These are phyloP conservation scores for Acipenser transmontanus DNA, from an alignment of 2,797 vertebrate genomes.

Conservation along the genomic window DNA sequence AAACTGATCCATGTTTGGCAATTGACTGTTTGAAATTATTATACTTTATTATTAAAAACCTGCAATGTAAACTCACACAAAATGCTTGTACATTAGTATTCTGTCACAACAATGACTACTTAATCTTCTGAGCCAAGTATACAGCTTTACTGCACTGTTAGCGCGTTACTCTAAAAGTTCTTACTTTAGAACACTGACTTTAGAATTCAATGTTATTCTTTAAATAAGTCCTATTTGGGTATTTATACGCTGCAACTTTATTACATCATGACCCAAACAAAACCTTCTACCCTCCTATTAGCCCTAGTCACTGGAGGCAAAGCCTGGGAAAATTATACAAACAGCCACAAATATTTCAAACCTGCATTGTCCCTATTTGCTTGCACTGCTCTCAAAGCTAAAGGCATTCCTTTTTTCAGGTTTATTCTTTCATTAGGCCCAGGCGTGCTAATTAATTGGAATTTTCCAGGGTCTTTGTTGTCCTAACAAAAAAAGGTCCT, in stretches of 20 bases:
- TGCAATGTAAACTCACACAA: not conserved
- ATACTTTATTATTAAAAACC: not conserved
- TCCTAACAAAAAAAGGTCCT: slow-evolving; percentile 35
- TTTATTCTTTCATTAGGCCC: slow-evolving; percentile 49
- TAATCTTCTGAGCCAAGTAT: slow-evolving; percentile 1
- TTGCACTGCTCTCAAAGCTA: slow-evolving; percentile 37
- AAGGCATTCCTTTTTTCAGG: slow-evolving; percentile 43
- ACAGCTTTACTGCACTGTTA: not conserved
- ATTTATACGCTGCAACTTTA: slow-evolving; percentile 29
- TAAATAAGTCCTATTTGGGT: slow-evolving; percentile 19
- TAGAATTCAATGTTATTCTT: slow-evolving; percentile 26
- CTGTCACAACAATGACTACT: not conserved
- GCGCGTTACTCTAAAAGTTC: slow-evolving; percentile 18
- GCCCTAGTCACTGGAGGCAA: slow-evolving; percentile 34
- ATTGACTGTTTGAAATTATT: too few species aligned
- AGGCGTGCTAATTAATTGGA: slow-evolving; percentile 53
- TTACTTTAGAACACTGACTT: slow-evolving; percentile 28
- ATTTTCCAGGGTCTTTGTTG: slow-evolving; percentile 52
- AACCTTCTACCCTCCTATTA: slow-evolving; percentile 29
- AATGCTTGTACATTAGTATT: too few species aligned
- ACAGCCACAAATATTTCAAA: slow-evolving; percentile 51
- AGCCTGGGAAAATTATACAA: slow-evolving; percentile 57
- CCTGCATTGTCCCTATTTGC: slow-evolving; percentile 36
- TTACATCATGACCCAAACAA: slow-evolving; percentile 33
- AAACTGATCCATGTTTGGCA: too few species aligned